Conservation (phyloP, 2,888 invertebrate genomes). For the Spodoptera picta region DNA sequence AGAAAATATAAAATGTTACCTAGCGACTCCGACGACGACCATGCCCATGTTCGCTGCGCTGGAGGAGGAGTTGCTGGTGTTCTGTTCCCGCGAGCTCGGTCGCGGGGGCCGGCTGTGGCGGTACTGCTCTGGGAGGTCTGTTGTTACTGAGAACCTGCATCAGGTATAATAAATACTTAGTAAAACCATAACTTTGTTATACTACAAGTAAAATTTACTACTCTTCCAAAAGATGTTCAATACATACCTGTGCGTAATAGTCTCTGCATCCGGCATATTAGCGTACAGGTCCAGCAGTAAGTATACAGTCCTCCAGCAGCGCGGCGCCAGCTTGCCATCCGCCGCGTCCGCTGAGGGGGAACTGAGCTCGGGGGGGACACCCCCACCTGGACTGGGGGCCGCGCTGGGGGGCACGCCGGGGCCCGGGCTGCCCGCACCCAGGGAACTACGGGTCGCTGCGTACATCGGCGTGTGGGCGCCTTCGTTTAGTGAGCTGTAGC, state of each 20-base stretch:
- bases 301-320: conserved; percentile 98
- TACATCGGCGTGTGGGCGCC: conserved; percentile 91
- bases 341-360: conserved; percentile 50
- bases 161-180: background rate
- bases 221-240: background rate
- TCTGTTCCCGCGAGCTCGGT: conserved; percentile 78
- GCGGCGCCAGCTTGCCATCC: conserved; percentile 88
- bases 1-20: conserved; percentile 55
- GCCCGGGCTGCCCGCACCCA: conserved; percentile 22
- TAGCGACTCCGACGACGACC: conserved; percentile 94
- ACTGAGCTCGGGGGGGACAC: background rate
- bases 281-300: conserved; percentile 97
- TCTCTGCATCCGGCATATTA: conserved; percentile 98
- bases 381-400: conserved; percentile 26
- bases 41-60: conserved; percentile 90
- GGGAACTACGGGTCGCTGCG: conserved; percentile 33
- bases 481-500: conserved; percentile 95
- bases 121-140: conserved; percentile 91
- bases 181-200: too few relatives aligned
- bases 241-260: conserved; percentile 92
- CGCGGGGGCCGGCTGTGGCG: conserved; percentile 81
- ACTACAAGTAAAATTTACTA: background rate
- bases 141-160: conserved; percentile 90
- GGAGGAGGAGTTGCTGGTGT: conserved; percentile 79
- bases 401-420: conserved; percentile 33